Conservation (phyloP, 2,888 invertebrate species). For the Stegana nigrithorax region DNA sequence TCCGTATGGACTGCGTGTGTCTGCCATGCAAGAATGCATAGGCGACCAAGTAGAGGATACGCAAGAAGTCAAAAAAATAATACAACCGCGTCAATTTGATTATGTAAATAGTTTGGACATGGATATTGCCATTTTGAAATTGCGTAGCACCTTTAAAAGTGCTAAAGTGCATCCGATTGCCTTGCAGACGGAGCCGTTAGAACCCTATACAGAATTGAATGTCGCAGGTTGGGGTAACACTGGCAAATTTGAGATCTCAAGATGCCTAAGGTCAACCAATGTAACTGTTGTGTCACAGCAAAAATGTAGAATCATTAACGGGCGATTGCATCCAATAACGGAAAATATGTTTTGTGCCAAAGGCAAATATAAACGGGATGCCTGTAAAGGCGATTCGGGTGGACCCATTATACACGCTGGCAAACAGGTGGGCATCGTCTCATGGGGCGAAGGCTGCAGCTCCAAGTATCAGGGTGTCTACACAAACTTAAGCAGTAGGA, state of each 20-base stretch:
- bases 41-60: no score
- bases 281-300: conserved; percentile 25
- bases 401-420: conserved; percentile 46
- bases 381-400: conserved; percentile 60
- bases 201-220: conserved; percentile 27
- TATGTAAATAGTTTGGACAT: background rate
- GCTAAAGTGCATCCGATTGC: conserved; percentile 27
- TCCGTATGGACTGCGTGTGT: conserved; percentile 31
- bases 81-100: no score
- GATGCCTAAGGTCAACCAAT: conserved; percentile 37
- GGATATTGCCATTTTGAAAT: conserved; percentile 39
- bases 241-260: background rate
- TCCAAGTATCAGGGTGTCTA: conserved; percentile 80
- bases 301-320: conserved; percentile 27
- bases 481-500: conserved; percentile 71
- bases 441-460: conserved; percentile 65
- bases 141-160: conserved; percentile 32
- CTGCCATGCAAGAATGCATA: no score
- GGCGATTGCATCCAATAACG: conserved; percentile 23
- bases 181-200: conserved; percentile 30
- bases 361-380: conserved; percentile 37
- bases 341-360: conserved; percentile 52
- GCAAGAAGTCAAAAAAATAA: no score
- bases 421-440: conserved; percentile 75
- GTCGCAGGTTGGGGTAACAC: conserved; percentile 50